Evolutionary conservation across 2,888 invertebrate genomes (phyloP), one percentile per base, ranked within the genome.

Genomic region (Amaurobius ferox): DNA sequence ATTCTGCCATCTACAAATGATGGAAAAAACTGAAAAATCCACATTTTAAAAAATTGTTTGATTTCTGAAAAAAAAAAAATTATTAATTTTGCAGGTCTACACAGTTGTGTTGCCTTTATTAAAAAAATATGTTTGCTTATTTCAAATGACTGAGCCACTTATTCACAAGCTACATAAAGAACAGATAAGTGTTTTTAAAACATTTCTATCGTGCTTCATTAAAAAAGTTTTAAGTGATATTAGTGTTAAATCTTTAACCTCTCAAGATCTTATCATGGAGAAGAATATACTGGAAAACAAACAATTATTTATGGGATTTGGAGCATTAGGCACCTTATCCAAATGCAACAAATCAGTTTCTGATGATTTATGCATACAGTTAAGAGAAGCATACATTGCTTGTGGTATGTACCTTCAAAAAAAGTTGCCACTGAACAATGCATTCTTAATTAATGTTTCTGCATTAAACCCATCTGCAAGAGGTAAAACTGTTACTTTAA

Each of bases 211-310:
- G 5, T 28, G 23, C 26, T 61, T 61, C 13, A 3, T 61, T 7
- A 61, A 61, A 61, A n/a, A 61, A 61, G 61, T 28, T 61, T 23
- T 61, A 23, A 61, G 26, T n/a, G n/a, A n/a, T n/a, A n/a, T n/a
- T n/a, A n/a, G n/a, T n/a, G n/a, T n/a, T n/a, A n/a, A n/a, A n/a
- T n/a, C n/a, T n/a, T n/a, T n/a, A n/a, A n/a, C n/a, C n/a, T n/a
- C n/a, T n/a, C n/a, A n/a, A n/a, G n/a, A 23, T 9, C 13, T 61
- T 7, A 61, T 61, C 5, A 28, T 23, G 3, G 26, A 61, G 26
- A 5, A 61, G 13, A 61, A 61, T 61, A n/a, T 61, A 7, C 26
- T 61, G 61, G 5, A 6, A 2, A 23, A 61, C 13, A 28, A 61
- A 61, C 26, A 61, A 1, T 7, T 61, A 9, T 61, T 61, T 61